Conservation (phyloP, 2,113 vertebrate species). For the Dromiciops gliroides region DNA sequence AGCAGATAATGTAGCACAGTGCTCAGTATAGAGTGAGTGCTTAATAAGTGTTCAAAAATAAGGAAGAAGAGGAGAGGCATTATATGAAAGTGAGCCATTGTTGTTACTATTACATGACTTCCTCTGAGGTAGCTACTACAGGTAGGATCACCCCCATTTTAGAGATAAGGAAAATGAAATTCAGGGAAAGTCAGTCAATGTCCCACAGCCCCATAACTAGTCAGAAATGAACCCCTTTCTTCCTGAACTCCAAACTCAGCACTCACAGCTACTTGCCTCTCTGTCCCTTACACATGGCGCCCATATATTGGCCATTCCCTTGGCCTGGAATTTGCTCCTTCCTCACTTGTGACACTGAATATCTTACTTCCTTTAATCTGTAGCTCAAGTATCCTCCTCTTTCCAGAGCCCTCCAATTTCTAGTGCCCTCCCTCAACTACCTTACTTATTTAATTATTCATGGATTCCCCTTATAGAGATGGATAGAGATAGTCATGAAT, state of each 20-base stretch:
- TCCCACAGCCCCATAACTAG: no score
- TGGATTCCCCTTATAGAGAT: conserved; percentile 5
- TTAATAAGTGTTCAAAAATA: neutral
- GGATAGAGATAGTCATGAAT: no score
- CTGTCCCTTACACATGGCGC: no score
- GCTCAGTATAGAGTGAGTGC: neutral
- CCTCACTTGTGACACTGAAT: neutral
- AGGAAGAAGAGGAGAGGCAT: neutral
- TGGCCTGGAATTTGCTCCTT: neutral
- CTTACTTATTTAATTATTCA: neutral
- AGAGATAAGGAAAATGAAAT: no score
- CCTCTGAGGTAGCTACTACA: neutral
- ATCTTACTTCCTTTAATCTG: neutral
- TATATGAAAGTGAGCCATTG: neutral
- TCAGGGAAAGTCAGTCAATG: no score
- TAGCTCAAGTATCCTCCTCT: neutral
- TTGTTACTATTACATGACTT: neutral
- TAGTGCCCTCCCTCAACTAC: no score
- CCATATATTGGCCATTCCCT: neutral
- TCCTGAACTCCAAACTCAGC: no score
- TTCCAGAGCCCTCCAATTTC: no score
- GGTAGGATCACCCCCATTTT: no score
- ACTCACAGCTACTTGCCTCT: neutral
- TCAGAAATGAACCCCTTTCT: neutral
- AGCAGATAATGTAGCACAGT: neutral